These are phyloP conservation scores for Colletes latitarsis DNA, from an alignment of 1,140 invertebrate species.

Conservation along the genomic window DNA sequence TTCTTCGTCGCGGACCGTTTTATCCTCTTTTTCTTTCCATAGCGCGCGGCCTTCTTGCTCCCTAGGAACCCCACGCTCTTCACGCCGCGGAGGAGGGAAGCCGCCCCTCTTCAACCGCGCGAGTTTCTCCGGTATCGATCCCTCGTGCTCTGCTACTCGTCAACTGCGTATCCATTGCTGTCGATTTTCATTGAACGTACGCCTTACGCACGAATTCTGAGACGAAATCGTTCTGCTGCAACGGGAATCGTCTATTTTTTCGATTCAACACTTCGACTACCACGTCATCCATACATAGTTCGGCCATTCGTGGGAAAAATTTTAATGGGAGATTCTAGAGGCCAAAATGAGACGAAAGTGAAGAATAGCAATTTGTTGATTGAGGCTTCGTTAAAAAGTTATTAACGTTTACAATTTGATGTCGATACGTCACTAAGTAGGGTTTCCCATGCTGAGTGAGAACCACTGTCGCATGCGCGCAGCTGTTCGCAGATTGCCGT, in stretches of 20 bases:
- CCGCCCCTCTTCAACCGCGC: constrained; percentile 23
- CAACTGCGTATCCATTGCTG: constrained; percentile 36
- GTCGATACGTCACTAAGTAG: too few species aligned
- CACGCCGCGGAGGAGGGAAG: constrained; percentile 34
- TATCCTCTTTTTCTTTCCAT: constrained; percentile 3
- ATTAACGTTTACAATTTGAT: neutral
- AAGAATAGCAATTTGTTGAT: too few species aligned
- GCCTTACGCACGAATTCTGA: neutral
- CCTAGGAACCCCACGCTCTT: neutral
- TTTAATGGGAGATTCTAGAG: too few species aligned
- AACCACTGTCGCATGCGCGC: too few species aligned
- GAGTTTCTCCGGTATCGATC: constrained; percentile 50
- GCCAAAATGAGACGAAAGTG: too few species aligned
- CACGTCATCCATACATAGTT: too few species aligned
- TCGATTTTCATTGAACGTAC: constrained; percentile 31
- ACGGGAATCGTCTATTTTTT: neutral
- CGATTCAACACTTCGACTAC: neutral
- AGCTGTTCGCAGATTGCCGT: too few species aligned
- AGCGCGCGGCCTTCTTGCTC: neutral
- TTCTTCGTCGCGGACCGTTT: constrained; percentile 17
- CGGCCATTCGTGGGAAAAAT: too few species aligned
- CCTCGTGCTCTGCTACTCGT: constrained; percentile 21
- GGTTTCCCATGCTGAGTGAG: too few species aligned
- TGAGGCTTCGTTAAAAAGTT: neutral
- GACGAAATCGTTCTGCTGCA: neutral